Evolutionary conservation across 2,888 invertebrate species (phyloP).

Genomic region (Lasioglossum figueresi): DNA sequence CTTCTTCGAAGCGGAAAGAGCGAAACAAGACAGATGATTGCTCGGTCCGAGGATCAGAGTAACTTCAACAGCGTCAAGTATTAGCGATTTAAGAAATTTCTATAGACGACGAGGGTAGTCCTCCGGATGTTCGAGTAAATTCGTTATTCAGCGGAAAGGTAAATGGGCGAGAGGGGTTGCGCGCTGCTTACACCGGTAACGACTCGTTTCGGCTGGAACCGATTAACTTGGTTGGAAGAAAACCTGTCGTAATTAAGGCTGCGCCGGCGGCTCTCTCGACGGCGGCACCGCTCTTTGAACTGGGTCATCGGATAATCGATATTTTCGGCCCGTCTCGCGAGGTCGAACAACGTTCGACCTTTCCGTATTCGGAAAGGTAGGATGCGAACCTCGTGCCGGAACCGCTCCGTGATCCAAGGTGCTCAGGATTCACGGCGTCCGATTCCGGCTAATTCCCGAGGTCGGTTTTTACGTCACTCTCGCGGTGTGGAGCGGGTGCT

Average conservation of each 20-base stretch:
- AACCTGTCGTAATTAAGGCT: slow-evolving; percentile 64
- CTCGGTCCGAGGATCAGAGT: not conserved
- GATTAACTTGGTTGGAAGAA: slow-evolving; percentile 45
- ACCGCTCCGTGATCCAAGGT: slow-evolving; percentile 48
- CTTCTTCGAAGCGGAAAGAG: not conserved
- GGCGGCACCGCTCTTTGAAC: slow-evolving; percentile 49
- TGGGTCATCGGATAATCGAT: slow-evolving; percentile 69
- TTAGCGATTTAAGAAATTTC: not conserved
- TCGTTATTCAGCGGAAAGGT: not conserved
- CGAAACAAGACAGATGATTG: not conserved
- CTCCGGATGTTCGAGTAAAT: slow-evolving; percentile 1
- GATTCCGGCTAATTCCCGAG: slow-evolving; percentile 46
- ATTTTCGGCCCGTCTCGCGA: slow-evolving; percentile 55
- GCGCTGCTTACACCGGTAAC: slow-evolving; percentile 13
- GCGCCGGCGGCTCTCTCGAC: slow-evolving; percentile 44
- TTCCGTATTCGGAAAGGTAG: slow-evolving; percentile 42
- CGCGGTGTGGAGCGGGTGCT: not conserved
- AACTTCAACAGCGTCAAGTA: not conserved
- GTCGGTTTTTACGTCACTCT: slow-evolving; percentile 56
- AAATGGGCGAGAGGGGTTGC: not conserved
- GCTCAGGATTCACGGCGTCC: slow-evolving; percentile 35
- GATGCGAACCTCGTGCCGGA: slow-evolving; percentile 48
- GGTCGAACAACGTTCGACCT: slow-evolving; percentile 59
- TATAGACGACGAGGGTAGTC: not conserved
- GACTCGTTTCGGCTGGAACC: slow-evolving; percentile 26